Evolutionary conservation across 2,113 vertebrate species (phyloP).

Genomic region (Ceyx margarethae): DNA sequence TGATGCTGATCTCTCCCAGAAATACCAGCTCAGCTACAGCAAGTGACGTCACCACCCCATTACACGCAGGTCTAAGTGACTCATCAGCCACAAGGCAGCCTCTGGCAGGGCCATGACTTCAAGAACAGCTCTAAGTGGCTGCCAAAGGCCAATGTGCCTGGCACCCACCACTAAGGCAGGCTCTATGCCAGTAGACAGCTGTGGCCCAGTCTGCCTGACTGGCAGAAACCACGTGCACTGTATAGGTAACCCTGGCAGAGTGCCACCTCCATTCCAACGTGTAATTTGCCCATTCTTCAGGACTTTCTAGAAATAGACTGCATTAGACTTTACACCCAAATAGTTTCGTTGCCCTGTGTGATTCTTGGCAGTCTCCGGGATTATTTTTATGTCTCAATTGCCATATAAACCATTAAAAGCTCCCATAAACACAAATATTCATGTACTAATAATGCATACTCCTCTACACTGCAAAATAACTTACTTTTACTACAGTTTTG

Average conservation of each 20-base stretch:
- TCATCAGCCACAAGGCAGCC: accelerated
- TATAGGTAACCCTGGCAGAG: background rate
- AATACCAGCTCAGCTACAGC: background rate
- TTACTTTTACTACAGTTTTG: constrained; percentile 47
- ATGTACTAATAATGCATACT: constrained; percentile 35
- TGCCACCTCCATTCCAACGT: background rate
- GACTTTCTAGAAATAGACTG: background rate
- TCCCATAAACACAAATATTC: constrained; percentile 50
- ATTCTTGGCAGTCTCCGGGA: constrained; percentile 6
- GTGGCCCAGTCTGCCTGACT: background rate
- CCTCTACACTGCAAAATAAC: background rate
- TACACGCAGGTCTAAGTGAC: accelerated
- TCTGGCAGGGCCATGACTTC: background rate
- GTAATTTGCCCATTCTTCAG: background rate
- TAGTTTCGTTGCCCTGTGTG: constrained; percentile 5
- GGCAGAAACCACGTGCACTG: background rate
- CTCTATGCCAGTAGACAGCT: accelerated
- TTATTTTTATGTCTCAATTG: constrained; percentile 14
- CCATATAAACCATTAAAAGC: constrained; percentile 51
- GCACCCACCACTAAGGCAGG: background rate
- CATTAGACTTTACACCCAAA: background rate
- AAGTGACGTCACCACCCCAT: accelerated
- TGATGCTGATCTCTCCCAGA: background rate
- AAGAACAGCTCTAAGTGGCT: accelerated
- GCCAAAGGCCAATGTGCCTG: background rate